A percentile compares a stretch with the other conserved stretches of the same genome.
These are phyloP conservation scores for Bombus difficillimus DNA, from an alignment of 1,140 invertebrate genomes.

Conservation along the genomic window DNA sequence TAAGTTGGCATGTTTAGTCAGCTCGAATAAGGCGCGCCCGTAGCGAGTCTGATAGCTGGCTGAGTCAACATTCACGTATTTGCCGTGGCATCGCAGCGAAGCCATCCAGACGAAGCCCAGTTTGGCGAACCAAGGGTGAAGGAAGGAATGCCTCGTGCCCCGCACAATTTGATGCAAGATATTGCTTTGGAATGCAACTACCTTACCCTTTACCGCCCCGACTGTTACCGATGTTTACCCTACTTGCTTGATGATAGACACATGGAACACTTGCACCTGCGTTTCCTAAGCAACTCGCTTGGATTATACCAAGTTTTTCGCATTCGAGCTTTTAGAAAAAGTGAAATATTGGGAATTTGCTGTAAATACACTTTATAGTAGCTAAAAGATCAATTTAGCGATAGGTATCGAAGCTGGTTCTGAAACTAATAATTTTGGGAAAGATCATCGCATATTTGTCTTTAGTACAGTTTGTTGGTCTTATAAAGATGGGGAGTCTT, in stretches of 20 bases:
- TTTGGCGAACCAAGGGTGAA: conserved; percentile 51
- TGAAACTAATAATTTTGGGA: not conserved
- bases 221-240: conserved; percentile 72
- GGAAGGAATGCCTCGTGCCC: conserved; percentile 64
- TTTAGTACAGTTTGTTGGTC: not conserved
- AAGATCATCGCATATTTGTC: not conserved
- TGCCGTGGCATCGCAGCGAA: conserved; percentile 70
- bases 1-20: conserved; percentile 78
- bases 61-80: conserved; percentile 77
- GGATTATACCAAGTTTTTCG: not conserved
- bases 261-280: conserved; percentile 24
- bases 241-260: conserved; percentile 58
- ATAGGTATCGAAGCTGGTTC: not conserved
- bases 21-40: conserved; percentile 68
- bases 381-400: not conserved
- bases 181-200: conserved; percentile 72
- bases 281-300: conserved; percentile 3
- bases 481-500: not conserved
- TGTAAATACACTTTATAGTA: too few species aligned
- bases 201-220: conserved; percentile 63
- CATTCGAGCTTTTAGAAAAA: not conserved
- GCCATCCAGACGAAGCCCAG: conserved; percentile 69
- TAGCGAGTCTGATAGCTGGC: conserved; percentile 73
- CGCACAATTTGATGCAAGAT: conserved; percentile 74
- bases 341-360: not conserved